These are phyloP conservation scores for Neodiprion virginianus DNA, from an alignment of 1,140 invertebrate genomes.

Conservation along the genomic window DNA sequence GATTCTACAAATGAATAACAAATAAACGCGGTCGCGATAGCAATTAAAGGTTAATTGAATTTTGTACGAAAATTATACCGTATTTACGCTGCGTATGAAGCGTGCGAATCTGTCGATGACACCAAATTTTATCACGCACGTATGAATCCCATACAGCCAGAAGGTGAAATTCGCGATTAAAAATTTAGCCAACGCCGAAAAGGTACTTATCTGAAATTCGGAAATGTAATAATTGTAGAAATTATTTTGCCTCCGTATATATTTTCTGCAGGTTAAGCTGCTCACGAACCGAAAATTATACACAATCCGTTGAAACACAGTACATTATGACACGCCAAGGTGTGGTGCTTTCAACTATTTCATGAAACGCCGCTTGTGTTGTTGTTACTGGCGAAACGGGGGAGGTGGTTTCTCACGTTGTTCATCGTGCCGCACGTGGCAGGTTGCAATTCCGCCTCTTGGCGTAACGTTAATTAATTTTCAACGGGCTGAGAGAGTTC, in stretches of 20 bases:
- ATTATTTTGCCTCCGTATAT: not conserved
- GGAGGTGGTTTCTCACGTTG: not conserved
- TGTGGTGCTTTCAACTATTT: conserved; percentile 1
- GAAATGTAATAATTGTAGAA: not conserved
- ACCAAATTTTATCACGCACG: not conserved
- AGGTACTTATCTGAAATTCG: not conserved
- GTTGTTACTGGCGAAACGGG: not conserved
- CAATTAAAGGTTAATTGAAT: too few species aligned
- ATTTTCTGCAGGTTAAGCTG: not conserved
- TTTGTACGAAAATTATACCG: not conserved
- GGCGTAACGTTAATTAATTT: not conserved
- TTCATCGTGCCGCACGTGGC: too few species aligned
- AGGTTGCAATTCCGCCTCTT: not conserved
- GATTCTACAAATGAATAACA: too few species aligned
- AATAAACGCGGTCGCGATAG: too few species aligned
- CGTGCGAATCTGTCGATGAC: not conserved
- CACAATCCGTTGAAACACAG: not conserved
- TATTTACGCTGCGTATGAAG: not conserved
- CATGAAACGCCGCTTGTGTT: conserved; percentile 4
- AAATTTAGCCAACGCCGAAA: not conserved
- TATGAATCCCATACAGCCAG: not conserved
- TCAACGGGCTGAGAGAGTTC: not conserved
- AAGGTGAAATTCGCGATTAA: not conserved
- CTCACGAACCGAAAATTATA: not conserved
- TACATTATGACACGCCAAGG: not conserved